Base-by-base conservation (phyloP, 2,888 invertebrate species). In the Erpobdella octoculata region DNA sequence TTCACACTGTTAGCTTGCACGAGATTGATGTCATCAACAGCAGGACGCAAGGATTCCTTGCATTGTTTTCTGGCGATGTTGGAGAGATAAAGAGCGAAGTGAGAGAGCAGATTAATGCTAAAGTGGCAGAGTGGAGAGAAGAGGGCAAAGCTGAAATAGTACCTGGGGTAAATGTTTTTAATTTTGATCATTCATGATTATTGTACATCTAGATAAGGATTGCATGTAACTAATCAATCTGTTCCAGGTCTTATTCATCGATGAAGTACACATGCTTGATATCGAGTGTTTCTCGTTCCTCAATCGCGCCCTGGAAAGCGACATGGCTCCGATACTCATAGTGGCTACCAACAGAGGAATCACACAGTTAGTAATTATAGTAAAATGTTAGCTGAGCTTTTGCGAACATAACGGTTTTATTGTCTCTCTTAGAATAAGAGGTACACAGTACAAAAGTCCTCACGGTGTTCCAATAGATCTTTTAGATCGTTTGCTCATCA, bases 11-110 rank as follows among this genome's bases (percentile, higher is more conserved):
- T 0, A 94, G 94, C 0, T 85, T 98, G n/a, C 98, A 99, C 81
- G 98, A 99, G 82, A 93, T 98, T 70, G 98, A 98, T 82, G 98
- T 98, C 5, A 98, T 99, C 80, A 99, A 98, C 82, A 95, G 94
- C 58, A 87, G 98, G 75, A 94, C 96, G 0, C 96, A 98, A 81
- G 98, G 98, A 0, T 98, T 97, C 81, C 84, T 98, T 31, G 97
- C 98, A 0, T 85, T 99, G 0, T 98, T 98, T 84, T 94, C 97
- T 6, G 92, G 93, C n/a, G 98, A 98, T 82, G 99, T 98, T 0
- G 98, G 98, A 0, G 98, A 98, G 84, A 98, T 98, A 46, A 98
- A 97, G 79, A 87, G 91, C 0, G 98, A 98, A 84, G 93, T 98
- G 0, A 87, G 98, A 0, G 97, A 97, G 79, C 97, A 98, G 83